A percentile compares a stretch with the other conserved stretches of the same genome.
These are phyloP conservation scores for Agapostemon virescens DNA, from an alignment of 2,888 invertebrate genomes.

Conservation along the genomic window DNA sequence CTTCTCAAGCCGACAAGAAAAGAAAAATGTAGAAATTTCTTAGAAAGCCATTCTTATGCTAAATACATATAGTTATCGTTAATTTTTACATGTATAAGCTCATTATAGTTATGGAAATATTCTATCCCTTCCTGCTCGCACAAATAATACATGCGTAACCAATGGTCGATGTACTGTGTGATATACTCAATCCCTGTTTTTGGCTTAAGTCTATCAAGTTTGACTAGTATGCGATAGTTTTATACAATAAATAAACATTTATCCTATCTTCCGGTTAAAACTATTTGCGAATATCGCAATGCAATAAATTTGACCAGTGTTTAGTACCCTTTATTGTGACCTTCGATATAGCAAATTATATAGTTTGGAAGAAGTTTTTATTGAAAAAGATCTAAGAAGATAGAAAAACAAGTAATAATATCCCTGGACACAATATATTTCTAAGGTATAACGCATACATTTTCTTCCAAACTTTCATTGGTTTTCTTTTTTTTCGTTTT, in stretches of 20 bases:
- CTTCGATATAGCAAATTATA: conserved; percentile 31
- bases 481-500: neutral
- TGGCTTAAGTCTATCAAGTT: conserved; percentile 70
- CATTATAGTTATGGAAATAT: conserved; percentile 79
- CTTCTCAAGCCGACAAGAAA: conserved; percentile 40
- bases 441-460: conserved; percentile 19
- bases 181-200: conserved; percentile 74
- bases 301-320: conserved; percentile 52
- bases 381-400: conserved; percentile 13
- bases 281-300: conserved; percentile 52
- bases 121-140: conserved; percentile 59
- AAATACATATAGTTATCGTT: conserved; percentile 79
- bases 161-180: conserved; percentile 68
- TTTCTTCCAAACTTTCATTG: conserved; percentile 30
- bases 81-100: conserved; percentile 80
- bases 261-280: conserved; percentile 40
- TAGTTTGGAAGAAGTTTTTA: conserved; percentile 49
- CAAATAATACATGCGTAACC: conserved; percentile 61
- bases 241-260: conserved; percentile 66
- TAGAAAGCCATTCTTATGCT: conserved; percentile 76
- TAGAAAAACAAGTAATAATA: conserved; percentile 27
- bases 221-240: conserved; percentile 75
- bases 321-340: conserved; percentile 57
- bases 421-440: neutral
- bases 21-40: conserved; percentile 63